Evolutionary conservation across 2,113 vertebrate species (phyloP), one percentile per base, ranked within the genome.

Genomic region (Catharus minimus): DNA sequence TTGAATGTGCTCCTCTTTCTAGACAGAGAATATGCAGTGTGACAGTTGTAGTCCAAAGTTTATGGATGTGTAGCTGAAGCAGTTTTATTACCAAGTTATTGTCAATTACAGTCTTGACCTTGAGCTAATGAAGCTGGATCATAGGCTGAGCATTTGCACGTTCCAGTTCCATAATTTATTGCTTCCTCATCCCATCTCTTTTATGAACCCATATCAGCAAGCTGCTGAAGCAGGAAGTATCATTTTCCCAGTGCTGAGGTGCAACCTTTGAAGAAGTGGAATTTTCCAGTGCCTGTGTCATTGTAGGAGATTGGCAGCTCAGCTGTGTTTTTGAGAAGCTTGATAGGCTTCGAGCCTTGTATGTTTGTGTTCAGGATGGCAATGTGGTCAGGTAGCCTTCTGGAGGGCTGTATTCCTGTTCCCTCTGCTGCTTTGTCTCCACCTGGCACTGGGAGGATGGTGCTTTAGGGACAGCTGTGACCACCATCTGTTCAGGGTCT

Each of bases 261-360:
- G 66, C 80, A 94, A 16, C 71, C 66, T 60, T 20, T 43, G 58
- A 27, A 82, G 81, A 81, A 93, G 23, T 73, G 93, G 95, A 94
- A 89, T 92, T 93, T 96, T 93, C 93, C 91, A 91, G 55, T 30
- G 58, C 36, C 69, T 23, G 3, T 84, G 10, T 79, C 10, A 0
- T 10, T 52, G 53, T 11, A 38, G 90, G 57, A 18, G 57, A 18
- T 3, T 52, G 49, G 58, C 58, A 67, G 87, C 69, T 75, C 58
- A 28, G 69, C 55, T 60, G 27, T 71, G 24, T n/a, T 64, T 86
- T 77, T 60, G 27, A 43, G 77, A 47, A 75, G n/a, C 86, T 86
- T 0, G 0, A 30, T 39, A 19, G 1, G 0, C 30, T 78, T 68
- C 46, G 0, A 1, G 39, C 65, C 28, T 1, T 6, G 4, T 58